phyloP scores from a whole-genome alignment of 2,113 vertebrate genomes.

The Leuciscus idus region DNA sequence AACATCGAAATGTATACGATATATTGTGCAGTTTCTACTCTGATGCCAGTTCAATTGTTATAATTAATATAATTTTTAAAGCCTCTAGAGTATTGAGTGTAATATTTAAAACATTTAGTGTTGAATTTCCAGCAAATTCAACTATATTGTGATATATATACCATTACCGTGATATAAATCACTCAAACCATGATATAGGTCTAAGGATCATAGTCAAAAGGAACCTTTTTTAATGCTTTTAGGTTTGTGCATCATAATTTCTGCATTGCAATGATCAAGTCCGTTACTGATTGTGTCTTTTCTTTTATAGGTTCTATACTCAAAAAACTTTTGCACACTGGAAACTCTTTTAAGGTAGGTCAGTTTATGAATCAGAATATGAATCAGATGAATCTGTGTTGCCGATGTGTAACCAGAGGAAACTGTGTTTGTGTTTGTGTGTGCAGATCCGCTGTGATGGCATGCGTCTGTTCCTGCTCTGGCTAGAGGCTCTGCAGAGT shows the following conservation, averaged over 20 bases:
- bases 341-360: conserved; percentile 95
- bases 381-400: background rate
- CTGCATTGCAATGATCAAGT: background rate
- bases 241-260: background rate
- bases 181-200: no score
- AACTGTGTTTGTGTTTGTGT: conserved; percentile 1
- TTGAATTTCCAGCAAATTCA: no score
- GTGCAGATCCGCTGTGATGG: conserved; percentile 94
- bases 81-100: no score
- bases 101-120: no score
- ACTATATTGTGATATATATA: no score
- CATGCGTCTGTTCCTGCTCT: conserved; percentile 95
- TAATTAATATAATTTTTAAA: no score
- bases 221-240: background rate
- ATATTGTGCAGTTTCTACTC: no score
- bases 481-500: conserved; percentile 95
- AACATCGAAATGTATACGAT: no score
- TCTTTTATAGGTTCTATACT: conserved; percentile 87
- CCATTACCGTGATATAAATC: no score
- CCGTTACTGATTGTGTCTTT: background rate
- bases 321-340: conserved; percentile 99
- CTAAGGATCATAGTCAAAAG: background rate
- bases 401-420: background rate
- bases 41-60: no score
- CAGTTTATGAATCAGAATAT: background rate